A percentile compares a stretch with the other conserved stretches of the same genome.
phyloP scores from a whole-genome alignment of 2,888 invertebrate species.

The Callyntrura sp. region DNA sequence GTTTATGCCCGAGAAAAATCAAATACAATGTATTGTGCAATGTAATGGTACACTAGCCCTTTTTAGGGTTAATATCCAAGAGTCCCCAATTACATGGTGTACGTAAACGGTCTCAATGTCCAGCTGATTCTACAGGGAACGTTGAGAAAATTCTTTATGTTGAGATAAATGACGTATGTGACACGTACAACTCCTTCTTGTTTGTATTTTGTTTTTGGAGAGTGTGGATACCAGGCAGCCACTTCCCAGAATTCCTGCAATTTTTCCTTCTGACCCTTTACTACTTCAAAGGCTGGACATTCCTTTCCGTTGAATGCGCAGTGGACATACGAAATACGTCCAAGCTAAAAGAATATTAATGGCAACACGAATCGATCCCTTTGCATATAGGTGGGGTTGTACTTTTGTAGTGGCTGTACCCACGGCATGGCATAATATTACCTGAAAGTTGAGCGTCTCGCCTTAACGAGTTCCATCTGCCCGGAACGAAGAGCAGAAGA shows the following conservation, averaged over 20 bases:
- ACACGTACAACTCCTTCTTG: constrained; percentile 59
- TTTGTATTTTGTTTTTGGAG: constrained; percentile 40
- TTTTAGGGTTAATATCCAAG: background rate
- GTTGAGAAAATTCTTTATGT: background rate
- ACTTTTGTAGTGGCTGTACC: background rate
- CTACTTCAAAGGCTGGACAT: background rate
- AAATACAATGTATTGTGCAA: background rate
- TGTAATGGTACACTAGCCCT: background rate
- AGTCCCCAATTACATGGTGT: background rate
- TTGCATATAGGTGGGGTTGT: constrained; percentile 35
- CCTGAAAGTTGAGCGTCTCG: constrained; percentile 81
- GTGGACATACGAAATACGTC: background rate
- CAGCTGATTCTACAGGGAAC: constrained; percentile 56
- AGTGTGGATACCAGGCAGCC: constrained; percentile 16
- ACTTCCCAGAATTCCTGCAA: constrained; percentile 58
- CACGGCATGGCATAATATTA: constrained; percentile 65
- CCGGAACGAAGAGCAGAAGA: constrained; percentile 77
- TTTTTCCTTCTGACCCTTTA: background rate
- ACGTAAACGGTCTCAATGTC: constrained; percentile 21
- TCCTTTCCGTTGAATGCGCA: background rate
- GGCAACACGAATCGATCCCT: constrained; percentile 8
- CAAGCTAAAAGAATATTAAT: constrained; percentile 60
- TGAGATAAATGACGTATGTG: constrained; percentile 44
- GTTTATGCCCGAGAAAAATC: too few relatives aligned
- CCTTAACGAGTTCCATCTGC: constrained; percentile 84